A percentile compares a stretch with the other conserved stretches of the same genome.
Evolutionary conservation across 2,797 vertebrate species (phyloP).

Genomic region (Valencia hispanica): DNA sequence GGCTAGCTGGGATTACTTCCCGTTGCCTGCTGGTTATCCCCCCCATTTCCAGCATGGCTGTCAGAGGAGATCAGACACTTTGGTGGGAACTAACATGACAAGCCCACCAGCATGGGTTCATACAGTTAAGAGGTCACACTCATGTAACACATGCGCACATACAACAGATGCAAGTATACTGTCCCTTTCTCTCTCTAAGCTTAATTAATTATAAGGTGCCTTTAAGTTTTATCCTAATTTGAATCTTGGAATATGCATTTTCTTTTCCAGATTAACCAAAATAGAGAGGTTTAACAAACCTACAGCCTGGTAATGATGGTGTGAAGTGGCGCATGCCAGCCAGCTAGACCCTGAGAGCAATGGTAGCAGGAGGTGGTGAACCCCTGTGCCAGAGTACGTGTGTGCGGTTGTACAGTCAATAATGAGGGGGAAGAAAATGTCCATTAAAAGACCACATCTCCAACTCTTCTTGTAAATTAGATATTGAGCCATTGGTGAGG

Average conservation of each 20-base stretch:
- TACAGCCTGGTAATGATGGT: conserved; percentile 15
- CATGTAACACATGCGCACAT: conserved; percentile 32
- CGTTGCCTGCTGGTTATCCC: conserved; percentile 41
- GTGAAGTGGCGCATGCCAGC: conserved; percentile 60
- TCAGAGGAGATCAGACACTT: conserved; percentile 62
- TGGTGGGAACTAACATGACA: conserved; percentile 65
- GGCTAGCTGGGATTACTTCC: conserved; percentile 54
- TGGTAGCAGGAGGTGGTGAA: conserved; percentile 38
- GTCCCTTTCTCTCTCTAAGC: conserved; percentile 28
- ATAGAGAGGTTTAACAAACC: conserved; percentile 36
- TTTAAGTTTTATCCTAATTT: conserved; percentile 22
- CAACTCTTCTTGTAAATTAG: conserved; percentile 75
- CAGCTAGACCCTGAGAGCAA: conserved; percentile 45
- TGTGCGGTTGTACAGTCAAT: conserved; percentile 57
- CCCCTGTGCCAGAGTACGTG: conserved; percentile 19
- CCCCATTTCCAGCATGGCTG: conserved; percentile 58
- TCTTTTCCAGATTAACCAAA: conserved; percentile 24
- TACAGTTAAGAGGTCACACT: conserved; percentile 54
- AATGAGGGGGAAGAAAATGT: conserved; percentile 61
- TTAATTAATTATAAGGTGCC: too few species aligned
- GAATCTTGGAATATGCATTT: background rate
- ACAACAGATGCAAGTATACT: conserved; percentile 38
- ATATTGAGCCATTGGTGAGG: conserved; percentile 70
- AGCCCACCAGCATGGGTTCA: conserved; percentile 64
- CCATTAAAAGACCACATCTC: conserved; percentile 66